Conservation (phyloP, 2,888 invertebrate genomes). For the Cosmia pyralina region DNA sequence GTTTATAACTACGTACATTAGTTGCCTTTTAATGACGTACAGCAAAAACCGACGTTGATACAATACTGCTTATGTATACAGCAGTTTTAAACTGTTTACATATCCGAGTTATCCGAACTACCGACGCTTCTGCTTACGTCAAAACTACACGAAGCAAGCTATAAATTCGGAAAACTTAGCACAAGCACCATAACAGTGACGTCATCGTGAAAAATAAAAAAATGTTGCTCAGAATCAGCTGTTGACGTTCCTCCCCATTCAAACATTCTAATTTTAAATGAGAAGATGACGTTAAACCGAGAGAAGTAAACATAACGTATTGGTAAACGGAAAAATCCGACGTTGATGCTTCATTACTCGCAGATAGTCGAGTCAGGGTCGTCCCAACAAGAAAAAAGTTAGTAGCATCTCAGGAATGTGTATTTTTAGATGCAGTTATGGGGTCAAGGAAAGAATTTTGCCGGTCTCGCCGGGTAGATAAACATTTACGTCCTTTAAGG, state of each 20-base stretch:
- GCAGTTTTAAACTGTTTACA: slow-evolving; percentile 44
- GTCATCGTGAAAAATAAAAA: slow-evolving; percentile 52
- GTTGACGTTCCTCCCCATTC: slow-evolving; percentile 57
- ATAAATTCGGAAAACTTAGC: slow-evolving; percentile 35
- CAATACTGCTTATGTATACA: slow-evolving; percentile 38
- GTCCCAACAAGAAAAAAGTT: slow-evolving; percentile 36
- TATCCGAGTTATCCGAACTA: slow-evolving; percentile 15
- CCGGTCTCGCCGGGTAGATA: slow-evolving; percentile 29
- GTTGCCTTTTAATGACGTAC: slow-evolving; percentile 31
- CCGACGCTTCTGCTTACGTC: slow-evolving; percentile 47
- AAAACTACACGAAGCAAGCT: slow-evolving; percentile 37
- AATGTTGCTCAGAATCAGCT: slow-evolving; percentile 46
- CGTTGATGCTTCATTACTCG: slow-evolving; percentile 39
- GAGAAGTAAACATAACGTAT: slow-evolving; percentile 60
- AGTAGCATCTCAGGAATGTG: slow-evolving; percentile 32
- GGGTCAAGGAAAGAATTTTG: slow-evolving; percentile 58
- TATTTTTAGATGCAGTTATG: slow-evolving; percentile 48
- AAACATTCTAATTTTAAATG: slow-evolving; percentile 63
- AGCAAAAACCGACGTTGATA: slow-evolving; percentile 26
- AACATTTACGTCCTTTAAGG: slow-evolving; percentile 26
- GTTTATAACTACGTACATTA: slow-evolving; percentile 26
- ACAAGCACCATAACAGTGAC: slow-evolving; percentile 31
- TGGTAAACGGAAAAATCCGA: slow-evolving; percentile 59
- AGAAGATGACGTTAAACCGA: slow-evolving; percentile 42
- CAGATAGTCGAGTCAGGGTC: slow-evolving; percentile 45